Evolutionary conservation across 2,888 invertebrate species (phyloP).

Genomic region (Scelioninae gen. 1): DNA sequence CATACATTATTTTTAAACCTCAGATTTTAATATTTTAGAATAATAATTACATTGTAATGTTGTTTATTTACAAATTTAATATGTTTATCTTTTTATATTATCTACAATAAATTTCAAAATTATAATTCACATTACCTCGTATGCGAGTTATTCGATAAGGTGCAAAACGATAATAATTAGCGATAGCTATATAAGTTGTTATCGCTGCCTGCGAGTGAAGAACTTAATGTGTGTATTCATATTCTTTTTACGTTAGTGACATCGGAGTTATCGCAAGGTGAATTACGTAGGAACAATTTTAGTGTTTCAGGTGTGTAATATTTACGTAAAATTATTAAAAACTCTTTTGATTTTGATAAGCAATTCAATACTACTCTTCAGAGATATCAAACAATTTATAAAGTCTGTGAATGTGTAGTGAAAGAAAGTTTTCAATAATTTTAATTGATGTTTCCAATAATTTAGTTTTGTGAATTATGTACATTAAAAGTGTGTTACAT

Average conservation of each 20-base stretch:
- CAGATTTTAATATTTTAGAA: too few species aligned
- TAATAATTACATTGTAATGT: too few species aligned
- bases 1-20: too few species aligned
- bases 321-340: slow-evolving; percentile 11
- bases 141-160: slow-evolving; percentile 74
- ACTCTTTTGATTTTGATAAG: neutral
- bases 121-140: slow-evolving; percentile 56
- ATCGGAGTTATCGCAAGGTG: slow-evolving; percentile 76
- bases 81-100: slow-evolving; percentile 49
- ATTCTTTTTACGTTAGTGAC: slow-evolving; percentile 77
- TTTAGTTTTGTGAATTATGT: too few species aligned
- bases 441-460: too few species aligned
- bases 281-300: slow-evolving; percentile 64
- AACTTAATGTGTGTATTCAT: slow-evolving; percentile 66
- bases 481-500: too few species aligned
- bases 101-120: slow-evolving; percentile 48
- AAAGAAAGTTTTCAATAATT: too few species aligned
- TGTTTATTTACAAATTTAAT: too few species aligned
- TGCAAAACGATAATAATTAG: slow-evolving; percentile 81
- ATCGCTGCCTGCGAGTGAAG: slow-evolving; percentile 73
- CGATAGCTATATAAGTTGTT: slow-evolving; percentile 75
- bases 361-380: too few species aligned
- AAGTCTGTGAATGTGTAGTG: too few species aligned
- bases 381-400: too few species aligned
- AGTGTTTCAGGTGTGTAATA: slow-evolving; percentile 25